Conservation (phyloP, 1,140 invertebrate species). For the Bombus cullumanus region DNA sequence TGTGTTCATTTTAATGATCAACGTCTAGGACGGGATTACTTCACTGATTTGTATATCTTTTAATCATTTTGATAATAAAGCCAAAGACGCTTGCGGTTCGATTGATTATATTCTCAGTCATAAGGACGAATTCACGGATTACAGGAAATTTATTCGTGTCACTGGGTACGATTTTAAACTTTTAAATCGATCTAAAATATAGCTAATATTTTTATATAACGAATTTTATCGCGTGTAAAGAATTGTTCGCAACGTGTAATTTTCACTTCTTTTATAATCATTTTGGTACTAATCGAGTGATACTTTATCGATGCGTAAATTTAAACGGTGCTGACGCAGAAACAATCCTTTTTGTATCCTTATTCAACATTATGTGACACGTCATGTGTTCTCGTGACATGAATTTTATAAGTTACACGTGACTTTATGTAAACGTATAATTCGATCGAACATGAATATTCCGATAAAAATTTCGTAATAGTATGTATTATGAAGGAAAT, state of each 20-base stretch:
- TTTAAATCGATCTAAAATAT: slow-evolving; percentile 1
- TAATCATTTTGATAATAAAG: slow-evolving; percentile 55
- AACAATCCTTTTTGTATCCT: slow-evolving; percentile 19
- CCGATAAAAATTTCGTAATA: neutral
- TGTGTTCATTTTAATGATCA: slow-evolving; percentile 51
- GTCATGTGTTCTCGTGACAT: neutral
- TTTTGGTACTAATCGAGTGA: slow-evolving; percentile 38
- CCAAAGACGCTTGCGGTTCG: slow-evolving; percentile 11
- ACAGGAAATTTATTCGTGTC: slow-evolving; percentile 18
- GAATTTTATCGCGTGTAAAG: slow-evolving; percentile 33
- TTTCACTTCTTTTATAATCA: slow-evolving; percentile 36
- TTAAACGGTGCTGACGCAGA: slow-evolving; percentile 22
- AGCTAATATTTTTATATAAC: slow-evolving; percentile 41
- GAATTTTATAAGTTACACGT: neutral
- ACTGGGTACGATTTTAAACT: slow-evolving; percentile 1
- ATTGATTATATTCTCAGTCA: slow-evolving; percentile 9
- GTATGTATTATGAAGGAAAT: slow-evolving; percentile 2
- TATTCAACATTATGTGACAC: neutral
- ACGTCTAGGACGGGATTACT: neutral
- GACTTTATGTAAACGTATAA: neutral
- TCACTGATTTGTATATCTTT: slow-evolving; percentile 36
- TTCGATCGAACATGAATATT: slow-evolving; percentile 4
- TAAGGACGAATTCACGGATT: neutral
- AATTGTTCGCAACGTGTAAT: slow-evolving; percentile 31
- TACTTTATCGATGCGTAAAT: slow-evolving; percentile 31